Base-by-base conservation (phyloP, 1,140 invertebrate genomes). In the Agrypnia vestita region DNA sequence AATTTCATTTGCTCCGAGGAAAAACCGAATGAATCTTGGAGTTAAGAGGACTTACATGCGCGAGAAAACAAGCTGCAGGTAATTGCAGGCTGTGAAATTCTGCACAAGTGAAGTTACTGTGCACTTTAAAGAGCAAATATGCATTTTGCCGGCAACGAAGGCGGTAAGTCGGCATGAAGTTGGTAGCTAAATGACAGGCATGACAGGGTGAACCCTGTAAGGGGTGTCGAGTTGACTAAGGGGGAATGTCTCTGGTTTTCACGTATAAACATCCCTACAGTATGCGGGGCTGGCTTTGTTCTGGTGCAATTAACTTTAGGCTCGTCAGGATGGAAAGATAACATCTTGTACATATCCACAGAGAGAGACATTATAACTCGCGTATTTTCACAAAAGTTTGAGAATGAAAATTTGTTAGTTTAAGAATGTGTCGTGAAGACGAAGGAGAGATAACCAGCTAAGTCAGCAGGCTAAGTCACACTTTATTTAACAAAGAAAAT, bases 111-210 rank as follows among this genome's bases (percentile, higher is more conserved):
- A 64, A 6, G 61, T 12, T 25, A 43, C 61, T 43, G 13, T 64
- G 61, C 61, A 64, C 61, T 64, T 64, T 64, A 43, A 25, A 25
- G 19, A 43, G 19, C 35, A 64, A 43, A 64, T 44, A 64, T 64
- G 61, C 25, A 64, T 64, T 64, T 51, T 64, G 35, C 61, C 35
- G 61, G 61, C 61, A 64, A 43, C 19, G 25, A 62, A 15, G 19
- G 61, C 35, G 35, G 61, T 35, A 64, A 62, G 35, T 13, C 35
- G 61, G 61, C 61, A 44, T 12, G 61, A n/a, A 64, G 61, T 43
- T 25, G 61, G 61, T 64, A 25, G 19, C 13, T n/a, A n/a, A 43
- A 43, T 64, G 61, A 64, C 21, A 64, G 61, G 35, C 61, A 64
- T 13, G 35, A 64, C 35, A 64, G 4, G 6, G 10, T 13, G 55